Conservation (phyloP, 2,797 vertebrate species). For the Hybognathus amarus region DNA sequence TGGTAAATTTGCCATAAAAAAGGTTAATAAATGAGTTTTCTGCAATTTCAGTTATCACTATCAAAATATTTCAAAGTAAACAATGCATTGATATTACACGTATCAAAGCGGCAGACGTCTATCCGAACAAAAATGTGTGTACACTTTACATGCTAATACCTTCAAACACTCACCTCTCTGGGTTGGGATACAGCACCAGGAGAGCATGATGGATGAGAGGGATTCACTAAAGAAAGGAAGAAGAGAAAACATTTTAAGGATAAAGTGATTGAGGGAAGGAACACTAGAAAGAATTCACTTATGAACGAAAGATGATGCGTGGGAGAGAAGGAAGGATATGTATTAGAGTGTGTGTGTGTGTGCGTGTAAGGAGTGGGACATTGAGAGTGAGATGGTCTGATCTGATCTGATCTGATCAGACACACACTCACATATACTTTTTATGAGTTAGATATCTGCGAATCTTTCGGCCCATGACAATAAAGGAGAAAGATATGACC, state of each 20-base stretch:
- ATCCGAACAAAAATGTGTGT: not conserved
- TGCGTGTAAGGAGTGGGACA: not conserved
- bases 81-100: not conserved
- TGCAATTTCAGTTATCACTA: not conserved
- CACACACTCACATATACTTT: not conserved
- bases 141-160: not conserved
- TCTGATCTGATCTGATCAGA: not conserved
- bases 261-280: not conserved
- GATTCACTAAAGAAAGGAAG: constrained; percentile 49
- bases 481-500: constrained; percentile 33
- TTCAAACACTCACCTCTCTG: not conserved
- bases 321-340: not conserved
- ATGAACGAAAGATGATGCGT: not conserved
- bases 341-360: not conserved
- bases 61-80: not conserved
- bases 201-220: not conserved
- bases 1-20: not conserved
- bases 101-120: not conserved
- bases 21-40: not conserved
- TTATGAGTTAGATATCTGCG: constrained; percentile 11
- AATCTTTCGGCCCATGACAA: not conserved
- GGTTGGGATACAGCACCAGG: not conserved
- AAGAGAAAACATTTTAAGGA: constrained; percentile 1
- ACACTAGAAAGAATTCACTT: not conserved
- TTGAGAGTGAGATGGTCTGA: not conserved